Percentiles rank a stretch among this genome's conserved stretches.
Evolutionary conservation across 2,888 invertebrate species (phyloP).

Genomic region (Hydriomena furcata): DNA sequence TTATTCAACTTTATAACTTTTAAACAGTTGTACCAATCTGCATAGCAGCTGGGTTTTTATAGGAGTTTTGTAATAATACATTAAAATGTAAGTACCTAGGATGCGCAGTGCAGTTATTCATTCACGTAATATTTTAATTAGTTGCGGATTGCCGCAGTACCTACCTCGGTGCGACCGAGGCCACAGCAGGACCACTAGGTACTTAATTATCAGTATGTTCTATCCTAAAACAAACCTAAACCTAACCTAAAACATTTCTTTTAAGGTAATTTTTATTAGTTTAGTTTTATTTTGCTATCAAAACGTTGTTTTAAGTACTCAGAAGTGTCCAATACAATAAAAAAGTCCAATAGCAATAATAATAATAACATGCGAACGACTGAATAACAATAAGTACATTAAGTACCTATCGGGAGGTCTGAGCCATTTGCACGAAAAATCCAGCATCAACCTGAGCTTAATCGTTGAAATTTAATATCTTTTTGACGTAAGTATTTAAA

Average conservation of each 20-base stretch:
- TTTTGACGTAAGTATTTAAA: constrained; percentile 36
- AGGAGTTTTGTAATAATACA: constrained; percentile 43
- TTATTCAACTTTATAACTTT: constrained; percentile 24
- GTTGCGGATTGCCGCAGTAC: constrained; percentile 68
- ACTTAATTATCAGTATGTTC: no score
- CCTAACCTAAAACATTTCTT: no score
- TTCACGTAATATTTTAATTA: constrained; percentile 77
- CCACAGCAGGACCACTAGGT: constrained; percentile 35
- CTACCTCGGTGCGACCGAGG: constrained; percentile 44
- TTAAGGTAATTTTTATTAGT: no score
- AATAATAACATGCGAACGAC: no score
- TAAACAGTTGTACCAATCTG: constrained; percentile 7
- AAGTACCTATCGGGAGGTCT: no score
- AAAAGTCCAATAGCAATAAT: no score
- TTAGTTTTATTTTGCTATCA: no score
- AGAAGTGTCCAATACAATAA: no score
- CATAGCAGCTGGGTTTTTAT: constrained; percentile 25
- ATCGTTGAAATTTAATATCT: constrained; percentile 16
- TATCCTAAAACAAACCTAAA: no score
- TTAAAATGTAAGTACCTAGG: constrained; percentile 40
- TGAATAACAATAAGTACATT: no score
- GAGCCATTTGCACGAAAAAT: background rate
- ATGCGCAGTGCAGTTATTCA: constrained; percentile 70
- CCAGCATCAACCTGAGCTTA: background rate
- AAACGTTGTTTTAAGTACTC: no score